Conservation (phyloP, 1,140 invertebrate genomes). For the Euura saliciscinereae region DNA sequence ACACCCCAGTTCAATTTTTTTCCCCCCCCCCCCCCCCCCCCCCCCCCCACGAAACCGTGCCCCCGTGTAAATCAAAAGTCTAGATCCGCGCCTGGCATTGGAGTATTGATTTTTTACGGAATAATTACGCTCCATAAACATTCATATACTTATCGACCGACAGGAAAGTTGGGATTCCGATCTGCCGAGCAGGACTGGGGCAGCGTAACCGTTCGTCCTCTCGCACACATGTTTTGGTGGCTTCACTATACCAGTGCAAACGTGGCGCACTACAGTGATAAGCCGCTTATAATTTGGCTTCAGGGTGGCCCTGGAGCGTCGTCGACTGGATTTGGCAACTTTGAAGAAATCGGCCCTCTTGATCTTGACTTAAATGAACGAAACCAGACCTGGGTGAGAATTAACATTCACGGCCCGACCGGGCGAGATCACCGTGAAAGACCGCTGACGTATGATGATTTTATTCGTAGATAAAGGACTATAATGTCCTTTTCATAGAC, state of each 20-base stretch:
- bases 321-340: conserved; percentile 79
- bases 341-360: conserved; percentile 77
- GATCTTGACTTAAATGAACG: conserved; percentile 69
- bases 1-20: too few species aligned
- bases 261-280: conserved; percentile 62
- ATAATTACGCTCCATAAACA: too few species aligned
- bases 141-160: not conserved
- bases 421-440: too few species aligned
- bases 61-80: too few species aligned
- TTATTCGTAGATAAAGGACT: conserved; percentile 67
- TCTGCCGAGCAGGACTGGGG: conserved; percentile 72
- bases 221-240: conserved; percentile 86
- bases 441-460: too few species aligned
- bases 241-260: conserved; percentile 73
- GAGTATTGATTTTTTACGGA: too few species aligned
- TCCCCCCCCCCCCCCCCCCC: too few species aligned
- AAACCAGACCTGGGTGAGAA: conserved; percentile 74
- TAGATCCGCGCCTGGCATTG: too few species aligned
- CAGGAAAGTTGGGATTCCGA: conserved; percentile 57
- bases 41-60: too few species aligned
- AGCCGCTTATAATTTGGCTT: conserved; percentile 79
- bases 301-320: conserved; percentile 79
- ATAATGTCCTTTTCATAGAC: conserved; percentile 88
- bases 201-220: conserved; percentile 68
- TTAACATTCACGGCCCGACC: too few species aligned